phyloP scores from a whole-genome alignment of 2,797 vertebrate species.

The Channa striata region DNA sequence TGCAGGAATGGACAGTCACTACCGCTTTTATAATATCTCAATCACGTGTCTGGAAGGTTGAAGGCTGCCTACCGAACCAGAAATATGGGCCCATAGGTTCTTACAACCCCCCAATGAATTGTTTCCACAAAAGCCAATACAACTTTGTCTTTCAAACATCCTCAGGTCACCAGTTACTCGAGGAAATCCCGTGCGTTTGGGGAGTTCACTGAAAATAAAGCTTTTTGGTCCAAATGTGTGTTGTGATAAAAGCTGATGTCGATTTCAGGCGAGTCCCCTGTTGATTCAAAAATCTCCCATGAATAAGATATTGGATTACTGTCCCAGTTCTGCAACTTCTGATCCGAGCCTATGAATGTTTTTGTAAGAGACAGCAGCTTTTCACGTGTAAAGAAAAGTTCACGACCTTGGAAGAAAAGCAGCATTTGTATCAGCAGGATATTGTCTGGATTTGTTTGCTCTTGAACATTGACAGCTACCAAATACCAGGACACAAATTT shows the following conservation, averaged over 20 bases:
- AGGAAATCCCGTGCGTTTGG: neutral
- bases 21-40: too few species aligned
- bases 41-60: too few species aligned
- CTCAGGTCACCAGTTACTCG: neutral
- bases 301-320: constrained; percentile 8
- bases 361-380: neutral
- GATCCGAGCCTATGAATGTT: neutral
- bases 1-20: too few species aligned
- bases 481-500: too few species aligned
- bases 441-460: too few species aligned
- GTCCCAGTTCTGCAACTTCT: neutral
- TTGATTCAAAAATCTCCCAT: too few species aligned
- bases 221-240: neutral
- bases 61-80: too few species aligned
- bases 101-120: too few species aligned
- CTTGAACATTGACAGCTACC: too few species aligned
- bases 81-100: too few species aligned
- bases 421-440: neutral
- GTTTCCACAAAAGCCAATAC: too few species aligned
- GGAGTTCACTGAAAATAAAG: neutral
- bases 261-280: too few species aligned
- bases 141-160: neutral
- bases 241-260: neutral
- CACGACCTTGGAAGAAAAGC: constrained; percentile 31
- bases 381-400: constrained; percentile 7